Conservation (phyloP, 2,888 invertebrate genomes). For the Athetis lepigone region DNA sequence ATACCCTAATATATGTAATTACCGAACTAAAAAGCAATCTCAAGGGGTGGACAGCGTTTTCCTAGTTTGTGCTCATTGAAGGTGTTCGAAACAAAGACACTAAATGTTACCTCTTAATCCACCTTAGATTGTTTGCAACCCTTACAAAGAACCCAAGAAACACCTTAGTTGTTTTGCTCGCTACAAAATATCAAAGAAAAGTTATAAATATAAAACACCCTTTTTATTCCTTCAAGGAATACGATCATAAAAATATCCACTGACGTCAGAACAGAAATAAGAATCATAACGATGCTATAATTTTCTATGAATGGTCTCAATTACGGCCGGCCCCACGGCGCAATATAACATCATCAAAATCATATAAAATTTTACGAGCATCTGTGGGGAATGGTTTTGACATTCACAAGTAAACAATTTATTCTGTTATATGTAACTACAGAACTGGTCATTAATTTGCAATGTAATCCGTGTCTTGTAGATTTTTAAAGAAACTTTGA, state of each 20-base stretch:
- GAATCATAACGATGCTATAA: slow-evolving; percentile 30
- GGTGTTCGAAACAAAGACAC: too few species aligned
- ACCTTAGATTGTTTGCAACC: too few species aligned
- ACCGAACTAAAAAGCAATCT: too few species aligned
- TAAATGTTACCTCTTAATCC: too few species aligned
- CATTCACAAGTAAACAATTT: slow-evolving; percentile 26
- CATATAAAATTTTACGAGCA: slow-evolving; percentile 43
- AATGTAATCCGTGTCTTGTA: neutral
- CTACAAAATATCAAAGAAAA: too few species aligned
- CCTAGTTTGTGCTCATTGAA: too few species aligned
- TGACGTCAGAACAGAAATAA: slow-evolving; percentile 34
- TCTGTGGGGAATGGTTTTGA: slow-evolving; percentile 29
- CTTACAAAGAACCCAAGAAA: too few species aligned
- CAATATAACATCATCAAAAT: slow-evolving; percentile 48
- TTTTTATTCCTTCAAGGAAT: neutral
- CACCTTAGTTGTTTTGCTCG: too few species aligned
- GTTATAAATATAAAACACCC: too few species aligned
- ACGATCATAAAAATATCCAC: slow-evolving; percentile 3
- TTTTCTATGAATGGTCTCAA: slow-evolving; percentile 47
- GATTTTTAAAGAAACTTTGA: too few species aligned
- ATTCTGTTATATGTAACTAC: neutral
- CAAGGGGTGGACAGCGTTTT: too few species aligned
- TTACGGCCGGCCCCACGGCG: slow-evolving; percentile 30
- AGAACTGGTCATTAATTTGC: neutral
- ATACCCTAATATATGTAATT: too few species aligned